Evolutionary conservation across 1,140 invertebrate genomes (phyloP), one percentile per base, ranked within the genome.

Genomic region (Drosophila pseudoananassae): DNA sequence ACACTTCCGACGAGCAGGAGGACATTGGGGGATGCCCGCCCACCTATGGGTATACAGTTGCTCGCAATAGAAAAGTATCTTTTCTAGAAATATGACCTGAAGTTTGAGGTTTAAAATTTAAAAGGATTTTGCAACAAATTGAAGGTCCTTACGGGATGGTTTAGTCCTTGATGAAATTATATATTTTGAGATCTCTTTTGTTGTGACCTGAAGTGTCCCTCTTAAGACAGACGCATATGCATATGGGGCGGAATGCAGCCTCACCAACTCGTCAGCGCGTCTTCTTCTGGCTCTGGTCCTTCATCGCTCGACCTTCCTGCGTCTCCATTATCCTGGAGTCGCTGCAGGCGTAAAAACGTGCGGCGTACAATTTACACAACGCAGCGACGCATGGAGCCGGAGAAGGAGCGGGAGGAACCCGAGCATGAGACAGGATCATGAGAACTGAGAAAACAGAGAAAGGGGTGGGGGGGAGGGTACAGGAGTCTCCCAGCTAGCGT

Each of bases 311-410:
- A 7, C 40, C 40, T 43, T 43, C 38, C 40, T 43, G 9, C 40
- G 15, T 15, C 20, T 55, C 23, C 58, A 20, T 14, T 40, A 8
- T 66, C n/a, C 63, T 25, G 50, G 17, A 64, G 46, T 76, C 49
- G 76, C 83, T 88, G 83, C 82, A 87, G 82, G 82, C 82, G 78
- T 87, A 87, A 82, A 87, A 87, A 87, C 83, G 83, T 87, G 83
- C 76, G 83, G 78, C 83, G 79, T 79, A 88, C 84, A 88, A 88
- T 87, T 88, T 87, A 82, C 78, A 76, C 64, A 87, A 76, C 75
- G 80, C 71, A 65, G 69, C 33, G 33, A n/a, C 0, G 9, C 60
- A 45, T 9, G 65, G 78, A 43, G 61, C 4, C 50, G 38, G 1
- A 40, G 47, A 15, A 51, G 50, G 25, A 55, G 49, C 15, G 45